phyloP scores from a whole-genome alignment of 1,140 invertebrate genomes.

The Helicoverpa zea region DNA sequence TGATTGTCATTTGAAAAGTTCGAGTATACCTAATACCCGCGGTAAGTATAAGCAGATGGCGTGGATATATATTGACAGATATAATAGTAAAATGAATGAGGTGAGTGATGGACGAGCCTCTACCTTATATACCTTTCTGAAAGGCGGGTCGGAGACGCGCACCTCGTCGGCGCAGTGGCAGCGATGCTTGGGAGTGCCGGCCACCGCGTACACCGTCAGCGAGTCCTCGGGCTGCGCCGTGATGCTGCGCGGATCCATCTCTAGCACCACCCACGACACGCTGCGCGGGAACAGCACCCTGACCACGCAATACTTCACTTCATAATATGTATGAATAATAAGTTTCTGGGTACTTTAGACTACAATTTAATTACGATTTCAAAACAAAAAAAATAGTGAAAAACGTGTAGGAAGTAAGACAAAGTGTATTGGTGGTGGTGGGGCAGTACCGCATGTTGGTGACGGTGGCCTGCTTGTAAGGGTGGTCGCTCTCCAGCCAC shows the following conservation, averaged over 20 bases:
- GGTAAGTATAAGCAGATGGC: neutral
- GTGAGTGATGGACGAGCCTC: constrained; percentile 52
- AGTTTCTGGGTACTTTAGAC: neutral
- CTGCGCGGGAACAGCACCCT: constrained; percentile 95
- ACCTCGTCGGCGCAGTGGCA: constrained; percentile 71
- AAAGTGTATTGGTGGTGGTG: too few species aligned
- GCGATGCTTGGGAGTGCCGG: constrained; percentile 65
- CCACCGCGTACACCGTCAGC: constrained; percentile 92
- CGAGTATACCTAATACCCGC: too few species aligned
- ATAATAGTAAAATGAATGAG: constrained; percentile 39
- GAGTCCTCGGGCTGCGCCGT: constrained; percentile 98
- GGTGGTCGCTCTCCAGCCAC: constrained; percentile 98
- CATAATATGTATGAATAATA: constrained; percentile 26
- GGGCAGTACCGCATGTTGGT: constrained; percentile 92
- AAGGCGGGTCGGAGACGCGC: constrained; percentile 68
- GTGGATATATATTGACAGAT: neutral
- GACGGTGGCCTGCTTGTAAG: constrained; percentile 96
- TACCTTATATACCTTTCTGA: constrained; percentile 81
- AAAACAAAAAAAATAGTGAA: too few species aligned
- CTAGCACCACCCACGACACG: constrained; percentile 96
- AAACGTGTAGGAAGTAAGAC: too few species aligned
- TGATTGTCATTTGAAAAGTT: too few species aligned
- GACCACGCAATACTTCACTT: neutral
- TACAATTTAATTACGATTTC: neutral
- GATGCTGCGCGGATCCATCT: constrained; percentile 97